Evolutionary conservation across 2,113 vertebrate genomes (phyloP).

Genomic region (rabbit (Oryctolagus cuniculus)): DNA sequence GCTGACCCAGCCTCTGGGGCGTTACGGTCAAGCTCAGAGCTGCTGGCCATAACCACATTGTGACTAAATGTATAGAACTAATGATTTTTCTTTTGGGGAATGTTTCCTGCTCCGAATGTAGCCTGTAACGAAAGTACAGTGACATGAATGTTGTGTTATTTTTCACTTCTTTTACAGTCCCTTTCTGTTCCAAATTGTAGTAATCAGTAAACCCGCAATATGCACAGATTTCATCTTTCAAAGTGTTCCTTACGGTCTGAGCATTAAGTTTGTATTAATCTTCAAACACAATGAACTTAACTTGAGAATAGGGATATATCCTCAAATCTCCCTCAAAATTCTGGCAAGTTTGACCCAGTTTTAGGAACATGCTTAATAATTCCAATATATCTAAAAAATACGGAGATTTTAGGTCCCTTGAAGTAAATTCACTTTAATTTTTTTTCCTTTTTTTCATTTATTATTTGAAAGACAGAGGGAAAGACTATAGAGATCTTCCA

Average conservation of each 20-base stretch:
- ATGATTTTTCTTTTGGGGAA: background rate
- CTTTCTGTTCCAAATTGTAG: background rate
- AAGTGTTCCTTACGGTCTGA: background rate
- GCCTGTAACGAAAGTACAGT: background rate
- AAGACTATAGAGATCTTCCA: too few relatives aligned
- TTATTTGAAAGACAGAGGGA: too few relatives aligned
- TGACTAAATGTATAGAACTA: background rate
- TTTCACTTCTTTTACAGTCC: background rate
- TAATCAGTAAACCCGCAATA: background rate
- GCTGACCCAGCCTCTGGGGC: background rate
- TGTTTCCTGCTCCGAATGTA: background rate
- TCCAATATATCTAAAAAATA: background rate
- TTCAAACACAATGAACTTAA: background rate
- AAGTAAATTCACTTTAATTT: background rate
- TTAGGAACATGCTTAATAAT: slow-evolving; percentile 39
- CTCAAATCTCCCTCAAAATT: background rate
- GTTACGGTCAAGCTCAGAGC: background rate
- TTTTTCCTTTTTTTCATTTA: too few relatives aligned
- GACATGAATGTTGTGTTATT: background rate
- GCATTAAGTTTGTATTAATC: background rate
- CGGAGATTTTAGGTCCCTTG: background rate
- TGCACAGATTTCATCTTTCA: background rate
- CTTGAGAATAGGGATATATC: background rate
- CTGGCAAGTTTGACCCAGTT: slow-evolving; percentile 23
- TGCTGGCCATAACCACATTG: background rate